phyloP scores from a whole-genome alignment of 2,113 vertebrate species.

The Pandion haliaetus region DNA sequence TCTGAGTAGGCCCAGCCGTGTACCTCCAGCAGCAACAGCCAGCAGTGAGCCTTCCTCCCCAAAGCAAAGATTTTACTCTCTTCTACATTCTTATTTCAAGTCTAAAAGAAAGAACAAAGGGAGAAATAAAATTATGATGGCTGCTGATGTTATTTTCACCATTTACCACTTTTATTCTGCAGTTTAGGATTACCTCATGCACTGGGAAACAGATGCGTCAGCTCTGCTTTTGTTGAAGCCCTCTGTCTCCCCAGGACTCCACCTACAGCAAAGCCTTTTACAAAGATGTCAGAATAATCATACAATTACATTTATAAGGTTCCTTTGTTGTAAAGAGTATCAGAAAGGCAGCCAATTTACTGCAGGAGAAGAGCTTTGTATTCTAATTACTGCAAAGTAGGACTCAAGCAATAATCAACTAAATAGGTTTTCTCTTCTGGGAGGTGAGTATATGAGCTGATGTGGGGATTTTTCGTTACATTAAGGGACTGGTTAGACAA shows the following conservation, averaged over 20 bases:
- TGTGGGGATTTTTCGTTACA: background rate
- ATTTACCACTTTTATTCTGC: background rate
- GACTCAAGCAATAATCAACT: background rate
- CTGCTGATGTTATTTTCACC: background rate
- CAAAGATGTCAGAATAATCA: constrained; percentile 5
- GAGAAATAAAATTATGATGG: background rate
- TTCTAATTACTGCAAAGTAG: constrained; percentile 13
- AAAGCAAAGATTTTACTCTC: background rate
- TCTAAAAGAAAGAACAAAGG: background rate
- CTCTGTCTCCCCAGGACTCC: background rate
- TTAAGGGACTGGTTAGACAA: background rate
- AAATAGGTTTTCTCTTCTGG: background rate
- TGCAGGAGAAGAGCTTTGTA: background rate
- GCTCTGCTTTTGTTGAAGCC: background rate
- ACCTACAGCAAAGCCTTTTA: background rate
- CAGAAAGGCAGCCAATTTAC: background rate
- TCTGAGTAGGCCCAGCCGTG: background rate
- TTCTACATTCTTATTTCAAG: background rate
- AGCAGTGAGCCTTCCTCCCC: background rate
- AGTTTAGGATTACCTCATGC: background rate
- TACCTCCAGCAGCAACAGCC: background rate
- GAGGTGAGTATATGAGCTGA: background rate
- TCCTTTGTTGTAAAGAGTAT: background rate
- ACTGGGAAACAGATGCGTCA: background rate
- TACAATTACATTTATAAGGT: background rate